Conservation (phyloP, 2,113 vertebrate species). For the Acrocephalus arundinaceus region DNA sequence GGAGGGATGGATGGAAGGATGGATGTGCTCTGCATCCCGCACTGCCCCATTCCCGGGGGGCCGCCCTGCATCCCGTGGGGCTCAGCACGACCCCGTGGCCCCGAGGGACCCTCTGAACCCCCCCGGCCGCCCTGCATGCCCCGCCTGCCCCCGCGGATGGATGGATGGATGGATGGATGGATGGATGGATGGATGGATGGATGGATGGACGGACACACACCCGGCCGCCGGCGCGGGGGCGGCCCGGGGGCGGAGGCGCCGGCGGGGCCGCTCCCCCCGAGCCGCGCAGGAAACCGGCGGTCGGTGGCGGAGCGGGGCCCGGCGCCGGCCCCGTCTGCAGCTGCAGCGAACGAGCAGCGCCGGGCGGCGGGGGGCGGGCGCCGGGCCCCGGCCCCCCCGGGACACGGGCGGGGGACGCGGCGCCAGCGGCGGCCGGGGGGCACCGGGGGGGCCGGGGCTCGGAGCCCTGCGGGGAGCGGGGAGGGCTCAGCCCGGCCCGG, state of each 20-base stretch:
- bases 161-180: not conserved
- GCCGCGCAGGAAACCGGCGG: not conserved
- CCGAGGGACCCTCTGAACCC: too few species aligned
- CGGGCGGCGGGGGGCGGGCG: too few species aligned
- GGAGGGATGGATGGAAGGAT: not conserved
- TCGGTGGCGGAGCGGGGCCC: too few species aligned
- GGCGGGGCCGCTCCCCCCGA: slow-evolving; percentile 61
- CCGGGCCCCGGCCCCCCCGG: too few species aligned
- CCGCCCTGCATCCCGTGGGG: not conserved
- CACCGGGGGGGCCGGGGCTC: not conserved
- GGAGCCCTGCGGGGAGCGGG: not conserved
- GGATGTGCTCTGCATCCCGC: too few species aligned
- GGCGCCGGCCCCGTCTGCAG: not conserved
- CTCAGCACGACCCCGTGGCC: too few species aligned
- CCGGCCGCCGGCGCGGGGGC: not conserved
- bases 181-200: not conserved
- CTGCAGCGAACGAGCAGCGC: too few species aligned
- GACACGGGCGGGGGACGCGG: too few species aligned
- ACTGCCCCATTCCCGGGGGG: too few species aligned
- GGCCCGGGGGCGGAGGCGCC: slow-evolving; percentile 71
- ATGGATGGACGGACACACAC: not conserved
- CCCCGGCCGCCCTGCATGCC: too few species aligned
- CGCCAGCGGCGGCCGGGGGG: not conserved
- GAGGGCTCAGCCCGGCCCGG: not conserved
- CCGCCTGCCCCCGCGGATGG: too few species aligned